Evolutionary conservation across 37 sponge, comb jelly and placozoan species (phyloP).

Genomic region (Halichondria panicea): DNA sequence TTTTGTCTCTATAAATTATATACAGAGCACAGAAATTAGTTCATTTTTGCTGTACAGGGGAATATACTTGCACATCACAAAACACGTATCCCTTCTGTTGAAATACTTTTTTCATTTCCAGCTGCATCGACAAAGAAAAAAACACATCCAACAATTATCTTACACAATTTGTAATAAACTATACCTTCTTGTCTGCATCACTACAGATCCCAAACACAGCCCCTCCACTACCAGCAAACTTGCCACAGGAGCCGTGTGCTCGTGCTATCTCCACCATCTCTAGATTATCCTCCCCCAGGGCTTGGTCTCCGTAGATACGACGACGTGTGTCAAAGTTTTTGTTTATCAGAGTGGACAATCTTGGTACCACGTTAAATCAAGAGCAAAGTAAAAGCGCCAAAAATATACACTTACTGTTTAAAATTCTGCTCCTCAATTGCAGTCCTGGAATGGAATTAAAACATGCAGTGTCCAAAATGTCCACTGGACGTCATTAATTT

Average conservation of each 20-base stretch:
- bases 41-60: too few relatives aligned
- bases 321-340: constrained; percentile 77
- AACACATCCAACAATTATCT: not conserved
- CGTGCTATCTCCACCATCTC: constrained; percentile 74
- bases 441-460: constrained; percentile 21
- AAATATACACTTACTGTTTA: constrained; percentile 20
- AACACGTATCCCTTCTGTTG: constrained; percentile 73
- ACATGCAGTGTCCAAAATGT: not conserved
- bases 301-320: constrained; percentile 65
- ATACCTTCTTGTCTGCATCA: constrained; percentile 54
- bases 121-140: constrained; percentile 27
- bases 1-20: too few relatives aligned
- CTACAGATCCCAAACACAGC: constrained; percentile 82
- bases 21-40: too few relatives aligned
- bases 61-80: constrained; percentile 65
- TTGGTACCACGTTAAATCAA: constrained; percentile 6
- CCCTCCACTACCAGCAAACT: constrained; percentile 89
- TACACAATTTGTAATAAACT: not conserved
- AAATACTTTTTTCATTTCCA: constrained; percentile 62
- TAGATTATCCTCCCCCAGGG: constrained; percentile 72
- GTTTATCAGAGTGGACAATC: constrained; percentile 70
- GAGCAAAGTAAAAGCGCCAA: not conserved
- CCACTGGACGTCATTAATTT: not conserved
- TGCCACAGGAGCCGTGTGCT: constrained; percentile 83
- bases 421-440: constrained; percentile 63